Evolutionary conservation across 2,797 vertebrate species (phyloP), one percentile per base, ranked within the genome.

Genomic region (Anguilla obscura): DNA sequence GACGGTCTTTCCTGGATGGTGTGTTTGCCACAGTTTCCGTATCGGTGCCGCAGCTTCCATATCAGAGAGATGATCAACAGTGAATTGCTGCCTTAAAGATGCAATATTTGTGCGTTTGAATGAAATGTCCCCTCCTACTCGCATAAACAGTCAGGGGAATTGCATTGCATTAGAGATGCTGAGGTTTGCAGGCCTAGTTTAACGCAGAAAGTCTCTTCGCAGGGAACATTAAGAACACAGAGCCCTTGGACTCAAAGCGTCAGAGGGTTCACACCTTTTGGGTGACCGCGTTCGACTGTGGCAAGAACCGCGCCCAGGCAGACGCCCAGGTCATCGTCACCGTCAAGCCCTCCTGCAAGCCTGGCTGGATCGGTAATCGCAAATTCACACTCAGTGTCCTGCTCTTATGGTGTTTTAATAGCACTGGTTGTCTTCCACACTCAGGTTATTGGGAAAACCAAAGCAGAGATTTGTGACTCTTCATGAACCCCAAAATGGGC

Each of bases 191-290:
- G 74, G 74, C 33, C 3, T 21, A 76, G 71, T 76, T 76, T 36
- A 76, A 83, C 79, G 36, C 33, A 88, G 45, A 14, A 88, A 36
- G 84, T n/a, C 85, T 71, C 85, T 18, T 89, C 93, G 90, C 93
- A 99, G 99, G 99, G 82, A 99, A 99, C 95, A 99, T 99, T 0
- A 98, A 99, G 95, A 99, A 99, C 94, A 99, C 98, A 0, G 98
- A 99, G 95, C 98, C 98, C 0, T 92, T 99, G 92, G 98, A 99
- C 91, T 98, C 97, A 24, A 98, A 97, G 84, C 97, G 93, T 0
- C 97, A 99, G 93, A 96, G 93, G 2, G 93, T 98, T 90, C 97
- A 98, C 94, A 98, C 97, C 92, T 99, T 99, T 94, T 98, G 97
- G 3, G 99, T 99, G 93, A 99, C 98, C 0, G 98, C 99, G 8